These are phyloP conservation scores for Eupeodes latifasciatus DNA, from an alignment of 2,888 invertebrate species.

Conservation along the genomic window DNA sequence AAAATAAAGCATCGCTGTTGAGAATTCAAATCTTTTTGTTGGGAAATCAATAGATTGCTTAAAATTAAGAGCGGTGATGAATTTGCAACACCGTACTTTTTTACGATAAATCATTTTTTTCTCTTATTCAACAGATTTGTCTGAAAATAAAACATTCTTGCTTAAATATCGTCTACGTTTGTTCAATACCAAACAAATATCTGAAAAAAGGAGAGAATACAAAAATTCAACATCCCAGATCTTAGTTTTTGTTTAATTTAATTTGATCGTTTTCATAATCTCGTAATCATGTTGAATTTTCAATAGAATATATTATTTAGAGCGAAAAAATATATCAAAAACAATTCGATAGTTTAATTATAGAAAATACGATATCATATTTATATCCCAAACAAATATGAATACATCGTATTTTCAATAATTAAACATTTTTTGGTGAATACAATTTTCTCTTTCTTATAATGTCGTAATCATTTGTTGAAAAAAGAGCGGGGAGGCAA, in stretches of 20 bases:
- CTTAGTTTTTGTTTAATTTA: conserved; percentile 9
- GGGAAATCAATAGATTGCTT: conserved; percentile 4
- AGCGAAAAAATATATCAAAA: not conserved
- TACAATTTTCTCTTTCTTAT: too few species aligned
- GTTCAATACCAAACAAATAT: conserved; percentile 4
- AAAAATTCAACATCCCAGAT: conserved; percentile 4
- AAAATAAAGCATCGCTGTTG: conserved; percentile 1
- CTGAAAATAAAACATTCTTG: too few species aligned
- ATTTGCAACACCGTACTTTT: too few species aligned
- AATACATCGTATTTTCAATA: conserved; percentile 19
- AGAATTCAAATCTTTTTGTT: conserved; percentile 4
- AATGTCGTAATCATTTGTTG: too few species aligned
- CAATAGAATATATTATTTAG: conserved; percentile 3
- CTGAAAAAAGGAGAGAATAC: not conserved
- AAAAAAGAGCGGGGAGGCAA: not conserved
- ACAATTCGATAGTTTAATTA: conserved; percentile 1
- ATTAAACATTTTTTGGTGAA: conserved; percentile 8
- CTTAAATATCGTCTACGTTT: not conserved
- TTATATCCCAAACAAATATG: conserved; percentile 25
- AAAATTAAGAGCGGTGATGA: too few species aligned
- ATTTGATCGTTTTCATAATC: conserved; percentile 9
- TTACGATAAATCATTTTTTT: not conserved
- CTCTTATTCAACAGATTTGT: conserved; percentile 1
- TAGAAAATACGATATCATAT: conserved; percentile 10
- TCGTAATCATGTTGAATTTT: conserved; percentile 3